A percentile compares a stretch with the other conserved stretches of the same genome.
These are phyloP conservation scores for Hylia prasina DNA, from an alignment of 2,113 vertebrate species.

Conservation along the genomic window DNA sequence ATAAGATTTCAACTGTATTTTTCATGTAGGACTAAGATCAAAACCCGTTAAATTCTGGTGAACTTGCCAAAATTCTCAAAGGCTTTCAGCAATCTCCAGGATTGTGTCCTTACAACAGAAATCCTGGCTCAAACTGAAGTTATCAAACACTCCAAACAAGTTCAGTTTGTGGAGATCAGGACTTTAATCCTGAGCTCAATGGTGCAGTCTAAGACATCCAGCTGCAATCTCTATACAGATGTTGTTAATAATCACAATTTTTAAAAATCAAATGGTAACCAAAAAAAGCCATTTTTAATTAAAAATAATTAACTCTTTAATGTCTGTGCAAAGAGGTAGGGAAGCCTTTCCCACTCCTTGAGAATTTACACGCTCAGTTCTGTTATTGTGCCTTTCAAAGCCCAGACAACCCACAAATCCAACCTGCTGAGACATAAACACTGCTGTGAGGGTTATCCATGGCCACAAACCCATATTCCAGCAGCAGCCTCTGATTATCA, in stretches of 20 bases:
- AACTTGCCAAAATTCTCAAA: background rate
- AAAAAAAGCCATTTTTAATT: background rate
- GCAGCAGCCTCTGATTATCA: constrained; percentile 86
- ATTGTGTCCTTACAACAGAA: background rate
- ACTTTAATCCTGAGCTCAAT: background rate
- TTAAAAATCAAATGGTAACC: background rate
- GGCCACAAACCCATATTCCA: constrained; percentile 91
- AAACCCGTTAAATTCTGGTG: background rate
- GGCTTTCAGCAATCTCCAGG: background rate
- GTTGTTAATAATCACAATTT: background rate
- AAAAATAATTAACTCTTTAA: background rate
- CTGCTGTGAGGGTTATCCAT: constrained; percentile 83
- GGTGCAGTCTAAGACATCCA: background rate
- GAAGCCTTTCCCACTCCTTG: background rate
- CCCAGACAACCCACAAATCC: background rate
- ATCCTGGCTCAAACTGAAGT: background rate
- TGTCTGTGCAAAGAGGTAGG: background rate
- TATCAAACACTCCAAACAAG: background rate
- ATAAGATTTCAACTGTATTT: background rate
- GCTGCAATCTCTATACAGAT: background rate
- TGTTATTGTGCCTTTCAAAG: background rate
- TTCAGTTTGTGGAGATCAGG: background rate
- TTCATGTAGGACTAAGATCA: background rate
- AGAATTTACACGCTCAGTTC: background rate
- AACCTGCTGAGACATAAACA: constrained; percentile 83